phyloP scores from a whole-genome alignment of 2,113 vertebrate genomes.

The Tiliqua scincoides region DNA sequence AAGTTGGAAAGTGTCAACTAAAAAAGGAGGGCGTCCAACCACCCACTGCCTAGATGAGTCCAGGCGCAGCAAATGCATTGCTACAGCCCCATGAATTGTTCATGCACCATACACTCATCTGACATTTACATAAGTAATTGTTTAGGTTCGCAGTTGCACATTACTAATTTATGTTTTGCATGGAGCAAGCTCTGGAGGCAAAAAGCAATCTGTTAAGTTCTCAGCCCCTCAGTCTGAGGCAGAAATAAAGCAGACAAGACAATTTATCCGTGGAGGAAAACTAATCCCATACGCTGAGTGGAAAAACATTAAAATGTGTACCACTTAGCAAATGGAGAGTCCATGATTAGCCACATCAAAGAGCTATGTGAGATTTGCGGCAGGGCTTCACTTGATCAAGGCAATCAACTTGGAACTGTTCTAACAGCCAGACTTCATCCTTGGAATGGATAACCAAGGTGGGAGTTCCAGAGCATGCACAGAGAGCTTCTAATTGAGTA shows the following conservation, averaged over 20 bases:
- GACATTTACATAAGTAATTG: slow-evolving; percentile 54
- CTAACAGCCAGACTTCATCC: neutral
- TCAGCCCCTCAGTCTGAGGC: slow-evolving; percentile 22
- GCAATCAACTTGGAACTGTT: neutral
- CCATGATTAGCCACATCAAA: neutral
- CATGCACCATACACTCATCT: neutral
- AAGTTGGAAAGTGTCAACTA: neutral
- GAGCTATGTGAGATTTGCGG: neutral
- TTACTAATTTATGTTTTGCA: slow-evolving; percentile 51
- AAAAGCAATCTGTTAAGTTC: slow-evolving; percentile 47
- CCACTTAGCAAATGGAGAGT: neutral
- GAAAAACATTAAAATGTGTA: neutral
- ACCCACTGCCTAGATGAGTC: neutral
- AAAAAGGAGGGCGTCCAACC: neutral
- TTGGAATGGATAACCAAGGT: neutral
- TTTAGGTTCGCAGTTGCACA: slow-evolving; percentile 8
- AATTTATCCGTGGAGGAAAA: slow-evolving; percentile 49
- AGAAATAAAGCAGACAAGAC: slow-evolving; percentile 41
- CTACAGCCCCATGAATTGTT: slow-evolving; percentile 3
- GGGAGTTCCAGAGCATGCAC: no score
- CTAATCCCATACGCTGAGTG: neutral
- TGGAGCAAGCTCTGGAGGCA: slow-evolving; percentile 36
- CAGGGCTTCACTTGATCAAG: neutral
- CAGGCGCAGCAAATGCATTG: slow-evolving; percentile 7
- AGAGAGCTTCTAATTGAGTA: neutral